phyloP scores from a whole-genome alignment of 2,797 vertebrate species.

The Salmo trutta region DNA sequence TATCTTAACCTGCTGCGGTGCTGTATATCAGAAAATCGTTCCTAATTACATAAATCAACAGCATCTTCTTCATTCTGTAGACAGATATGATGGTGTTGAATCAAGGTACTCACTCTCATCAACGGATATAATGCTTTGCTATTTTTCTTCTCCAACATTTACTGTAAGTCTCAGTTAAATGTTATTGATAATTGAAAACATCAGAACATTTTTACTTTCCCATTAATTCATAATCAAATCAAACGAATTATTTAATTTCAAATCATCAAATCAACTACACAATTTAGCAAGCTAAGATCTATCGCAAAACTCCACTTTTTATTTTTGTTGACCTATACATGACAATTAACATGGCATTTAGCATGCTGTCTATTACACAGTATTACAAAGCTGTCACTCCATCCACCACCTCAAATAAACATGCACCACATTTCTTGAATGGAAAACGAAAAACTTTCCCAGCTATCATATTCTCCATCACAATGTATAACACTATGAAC shows the following conservation, averaged over 20 bases:
- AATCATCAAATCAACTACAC: neutral
- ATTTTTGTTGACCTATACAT: neutral
- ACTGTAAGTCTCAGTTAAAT: neutral
- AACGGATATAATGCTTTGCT: neutral
- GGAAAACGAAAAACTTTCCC: neutral
- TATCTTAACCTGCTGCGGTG: neutral
- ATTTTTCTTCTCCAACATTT: neutral
- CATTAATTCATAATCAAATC: neutral
- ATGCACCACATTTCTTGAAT: neutral
- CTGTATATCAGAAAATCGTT: neutral
- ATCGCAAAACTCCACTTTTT: neutral
- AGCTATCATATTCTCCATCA: neutral
- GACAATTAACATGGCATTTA: neutral
- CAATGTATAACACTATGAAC: neutral
- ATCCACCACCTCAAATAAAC: neutral
- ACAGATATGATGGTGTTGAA: neutral
- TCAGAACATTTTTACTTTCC: neutral
- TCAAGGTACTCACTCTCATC: neutral
- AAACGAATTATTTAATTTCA: neutral
- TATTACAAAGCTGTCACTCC: neutral
- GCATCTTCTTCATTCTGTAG: neutral
- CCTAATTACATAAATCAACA: neutral
- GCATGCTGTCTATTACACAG: neutral
- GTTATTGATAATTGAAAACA: neutral
- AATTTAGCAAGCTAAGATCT: neutral